Evolutionary conservation across 2,113 vertebrate genomes (phyloP), one percentile per base, ranked within the genome.

Genomic region (Arvicanthis niloticus): DNA sequence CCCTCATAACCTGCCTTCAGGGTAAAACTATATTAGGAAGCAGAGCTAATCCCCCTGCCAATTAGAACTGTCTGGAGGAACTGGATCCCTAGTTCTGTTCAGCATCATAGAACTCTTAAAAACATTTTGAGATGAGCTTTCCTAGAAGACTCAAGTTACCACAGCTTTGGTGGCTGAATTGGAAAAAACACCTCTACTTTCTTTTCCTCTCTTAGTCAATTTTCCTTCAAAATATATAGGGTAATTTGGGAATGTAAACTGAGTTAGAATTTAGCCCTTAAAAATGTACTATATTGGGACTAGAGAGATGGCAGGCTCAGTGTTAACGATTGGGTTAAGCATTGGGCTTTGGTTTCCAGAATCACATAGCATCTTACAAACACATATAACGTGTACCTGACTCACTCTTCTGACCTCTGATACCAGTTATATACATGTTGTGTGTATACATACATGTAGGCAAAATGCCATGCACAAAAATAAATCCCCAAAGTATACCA

Each of bases 231-330:
- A 94, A 92, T 70, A 13, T 37, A 58, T 45, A 90, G 24, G 31
- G 37, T 88, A 88, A 89, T 87, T 84, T 90, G n/a, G 58, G 88
- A 84, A 93, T 40, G 58, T 68, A 58, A n/a, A 40, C 37, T 15
- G 62, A 34, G 3, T 78, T 73, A 96, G 48, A 84, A 85, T 22
- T 73, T 78, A 90, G 53, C 1, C 45, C 9, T 76, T 48, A 58
- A 48, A 85, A 37, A 68, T 48, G 37, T 37, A 13, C 29, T 68
- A 45, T 37, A 48, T 17, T 22, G 26, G 15, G 26, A 40, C 56
- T 42, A n/a, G 56, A 60, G 56, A 62, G 22, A 62, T 84, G 56
- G n/a, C 48, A 51, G 48, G 7, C 15, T 62, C n/a, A 10, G 58
- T 42, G 56, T n/a, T 42, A 42, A 62, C 4, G 0, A 42, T 21